These are phyloP conservation scores for Gallinago media DNA, from an alignment of 2,113 vertebrate genomes.

Conservation along the genomic window DNA sequence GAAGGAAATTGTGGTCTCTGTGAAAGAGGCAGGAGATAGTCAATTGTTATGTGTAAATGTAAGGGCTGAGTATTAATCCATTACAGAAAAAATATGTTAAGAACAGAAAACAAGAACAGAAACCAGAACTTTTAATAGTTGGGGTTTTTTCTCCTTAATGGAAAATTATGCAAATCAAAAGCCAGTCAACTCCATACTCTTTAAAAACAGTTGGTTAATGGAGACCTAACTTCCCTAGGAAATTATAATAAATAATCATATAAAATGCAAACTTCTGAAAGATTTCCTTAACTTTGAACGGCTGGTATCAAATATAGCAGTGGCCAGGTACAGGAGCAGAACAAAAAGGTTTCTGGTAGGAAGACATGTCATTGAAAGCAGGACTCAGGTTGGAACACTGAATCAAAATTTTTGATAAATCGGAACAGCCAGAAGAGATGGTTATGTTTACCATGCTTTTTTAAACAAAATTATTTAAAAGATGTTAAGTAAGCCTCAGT, in stretches of 20 bases:
- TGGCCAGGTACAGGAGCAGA: neutral
- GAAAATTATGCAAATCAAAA: neutral
- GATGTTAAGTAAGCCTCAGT: neutral
- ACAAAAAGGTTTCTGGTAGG: neutral
- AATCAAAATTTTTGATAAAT: neutral
- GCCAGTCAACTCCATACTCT: rapidly evolving
- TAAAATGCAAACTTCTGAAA: neutral
- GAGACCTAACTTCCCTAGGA: neutral
- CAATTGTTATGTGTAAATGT: neutral
- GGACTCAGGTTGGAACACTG: neutral
- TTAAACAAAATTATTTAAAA: neutral
- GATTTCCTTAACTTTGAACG: neutral
- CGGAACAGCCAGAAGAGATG: neutral
- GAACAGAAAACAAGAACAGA: neutral
- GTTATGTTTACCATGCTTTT: neutral
- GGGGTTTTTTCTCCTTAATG: rapidly evolving
- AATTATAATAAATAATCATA: neutral
- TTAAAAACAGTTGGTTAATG: neutral
- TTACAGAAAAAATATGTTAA: neutral
- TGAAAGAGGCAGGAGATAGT: neutral
- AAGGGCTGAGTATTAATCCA: neutral
- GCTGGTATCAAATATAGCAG: neutral
- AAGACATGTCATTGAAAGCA: neutral
- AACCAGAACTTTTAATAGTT: neutral
- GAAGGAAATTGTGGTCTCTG: neutral